These are phyloP conservation scores for Podargus strigoides DNA, from an alignment of 2,797 vertebrate genomes.

Conservation along the genomic window DNA sequence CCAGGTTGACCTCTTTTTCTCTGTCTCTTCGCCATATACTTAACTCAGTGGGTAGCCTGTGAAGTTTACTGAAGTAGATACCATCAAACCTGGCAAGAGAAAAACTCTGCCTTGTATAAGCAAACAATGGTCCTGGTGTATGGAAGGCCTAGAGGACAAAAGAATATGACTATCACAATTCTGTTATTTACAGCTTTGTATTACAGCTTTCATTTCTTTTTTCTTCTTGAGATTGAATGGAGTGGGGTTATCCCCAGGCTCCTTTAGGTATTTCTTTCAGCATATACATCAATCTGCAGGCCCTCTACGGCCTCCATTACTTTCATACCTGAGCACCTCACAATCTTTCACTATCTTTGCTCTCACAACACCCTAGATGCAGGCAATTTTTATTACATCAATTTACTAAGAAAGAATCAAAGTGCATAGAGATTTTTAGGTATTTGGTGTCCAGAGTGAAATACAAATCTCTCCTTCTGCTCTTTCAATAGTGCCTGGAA, in stretches of 20 bases:
- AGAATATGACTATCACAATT: neutral
- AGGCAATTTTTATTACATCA: neutral
- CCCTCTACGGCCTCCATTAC: neutral
- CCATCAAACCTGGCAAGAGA: slow-evolving; percentile 17
- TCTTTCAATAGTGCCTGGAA: neutral
- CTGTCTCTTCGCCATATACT: slow-evolving; percentile 22
- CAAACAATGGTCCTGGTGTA: neutral
- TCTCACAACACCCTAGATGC: neutral
- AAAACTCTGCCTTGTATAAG: slow-evolving; percentile 15
- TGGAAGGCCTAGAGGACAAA: slow-evolving; percentile 24
- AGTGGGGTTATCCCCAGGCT: neutral
- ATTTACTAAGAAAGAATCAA: neutral
- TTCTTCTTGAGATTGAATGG: neutral
- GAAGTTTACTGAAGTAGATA: slow-evolving; percentile 37
- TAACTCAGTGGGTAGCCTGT: slow-evolving; percentile 32
- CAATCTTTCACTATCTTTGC: neutral
- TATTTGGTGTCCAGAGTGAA: neutral
- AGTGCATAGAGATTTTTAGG: neutral
- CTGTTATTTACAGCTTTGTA: slow-evolving; percentile 37
- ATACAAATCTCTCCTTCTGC: neutral
- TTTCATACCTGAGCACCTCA: neutral
- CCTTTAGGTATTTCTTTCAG: slow-evolving; percentile 1
- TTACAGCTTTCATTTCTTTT: slow-evolving; percentile 15
- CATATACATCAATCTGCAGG: neutral
- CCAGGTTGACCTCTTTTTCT: slow-evolving; percentile 12